Percentiles rank a stretch among this genome's conserved stretches.
Evolutionary conservation across 2,888 invertebrate species (phyloP).

Genomic region (Atrina japonica): DNA sequence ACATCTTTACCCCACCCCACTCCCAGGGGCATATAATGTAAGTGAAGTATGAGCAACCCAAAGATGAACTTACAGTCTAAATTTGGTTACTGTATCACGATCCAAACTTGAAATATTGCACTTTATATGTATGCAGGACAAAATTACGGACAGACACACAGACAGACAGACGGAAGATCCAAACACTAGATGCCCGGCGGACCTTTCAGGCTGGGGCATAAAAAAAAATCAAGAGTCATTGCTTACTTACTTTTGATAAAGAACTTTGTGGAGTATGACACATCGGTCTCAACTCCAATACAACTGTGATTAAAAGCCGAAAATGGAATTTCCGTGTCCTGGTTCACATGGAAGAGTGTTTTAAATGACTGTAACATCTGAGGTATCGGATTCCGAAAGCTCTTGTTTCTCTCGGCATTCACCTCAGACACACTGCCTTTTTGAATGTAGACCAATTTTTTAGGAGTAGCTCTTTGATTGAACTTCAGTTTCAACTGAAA

Average conservation of each 20-base stretch:
- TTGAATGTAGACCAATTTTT: constrained; percentile 40
- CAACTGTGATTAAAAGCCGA: constrained; percentile 77
- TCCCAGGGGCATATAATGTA: no score
- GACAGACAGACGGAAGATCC: no score
- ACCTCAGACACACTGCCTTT: constrained; percentile 44
- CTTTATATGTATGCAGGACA: no score
- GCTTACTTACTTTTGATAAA: constrained; percentile 66
- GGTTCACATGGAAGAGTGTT: constrained; percentile 20
- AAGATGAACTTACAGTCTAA: no score
- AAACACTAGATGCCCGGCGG: no score
- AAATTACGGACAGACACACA: no score
- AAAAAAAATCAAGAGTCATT: no score
- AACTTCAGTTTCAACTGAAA: constrained; percentile 37
- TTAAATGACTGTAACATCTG: constrained; percentile 20
- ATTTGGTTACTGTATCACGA: no score
- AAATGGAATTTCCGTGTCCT: constrained; percentile 65
- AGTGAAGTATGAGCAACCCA: no score
- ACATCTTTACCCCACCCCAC: no score
- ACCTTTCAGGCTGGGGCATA: no score
- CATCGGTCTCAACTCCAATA: constrained; percentile 72
- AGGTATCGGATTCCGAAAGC: constrained; percentile 14
- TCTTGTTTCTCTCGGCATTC: constrained; percentile 32
- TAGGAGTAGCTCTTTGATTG: constrained; percentile 11
- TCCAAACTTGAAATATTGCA: no score
- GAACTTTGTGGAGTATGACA: constrained; percentile 68